These are phyloP conservation scores for Eidolon dupreanum DNA, from an alignment of 2,797 vertebrate species.

Conservation along the genomic window DNA sequence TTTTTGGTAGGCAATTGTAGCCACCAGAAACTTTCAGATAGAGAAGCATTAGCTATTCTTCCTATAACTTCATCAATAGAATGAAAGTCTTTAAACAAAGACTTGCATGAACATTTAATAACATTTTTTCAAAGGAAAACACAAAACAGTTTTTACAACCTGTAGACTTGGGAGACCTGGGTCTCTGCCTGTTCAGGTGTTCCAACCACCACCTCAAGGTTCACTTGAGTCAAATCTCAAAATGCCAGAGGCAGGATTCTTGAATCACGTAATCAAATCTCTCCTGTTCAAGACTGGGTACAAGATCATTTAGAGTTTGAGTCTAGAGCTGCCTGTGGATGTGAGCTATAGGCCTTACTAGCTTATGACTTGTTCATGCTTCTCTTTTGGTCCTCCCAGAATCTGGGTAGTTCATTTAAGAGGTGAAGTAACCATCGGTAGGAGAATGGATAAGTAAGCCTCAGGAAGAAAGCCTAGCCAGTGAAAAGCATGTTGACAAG, in stretches of 20 bases:
- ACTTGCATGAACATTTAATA: neutral
- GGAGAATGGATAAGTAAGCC: neutral
- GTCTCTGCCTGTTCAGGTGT: neutral
- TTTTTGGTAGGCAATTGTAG: conserved; percentile 7
- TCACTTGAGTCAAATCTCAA: conserved; percentile 28
- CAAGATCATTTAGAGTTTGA: neutral
- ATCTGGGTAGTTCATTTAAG: neutral
- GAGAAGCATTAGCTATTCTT: neutral
- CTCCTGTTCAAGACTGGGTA: neutral
- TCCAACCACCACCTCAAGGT: neutral
- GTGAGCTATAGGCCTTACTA: neutral
- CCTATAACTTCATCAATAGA: conserved; percentile 20
- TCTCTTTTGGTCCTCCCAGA: neutral
- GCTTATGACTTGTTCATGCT: neutral
- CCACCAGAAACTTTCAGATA: neutral
- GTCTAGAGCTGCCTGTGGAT: neutral
- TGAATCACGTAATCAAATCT: neutral
- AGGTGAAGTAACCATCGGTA: neutral
- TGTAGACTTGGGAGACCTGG: neutral
- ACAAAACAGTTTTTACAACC: neutral
- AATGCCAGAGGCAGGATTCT: neutral
- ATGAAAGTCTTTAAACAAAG: conserved; percentile 5
- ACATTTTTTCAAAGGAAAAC: neutral
- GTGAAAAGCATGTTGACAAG: neutral
- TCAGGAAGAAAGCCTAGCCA: conserved; percentile 4